Base-by-base conservation (phyloP, 2,113 vertebrate species). In the Pitta sordida region DNA sequence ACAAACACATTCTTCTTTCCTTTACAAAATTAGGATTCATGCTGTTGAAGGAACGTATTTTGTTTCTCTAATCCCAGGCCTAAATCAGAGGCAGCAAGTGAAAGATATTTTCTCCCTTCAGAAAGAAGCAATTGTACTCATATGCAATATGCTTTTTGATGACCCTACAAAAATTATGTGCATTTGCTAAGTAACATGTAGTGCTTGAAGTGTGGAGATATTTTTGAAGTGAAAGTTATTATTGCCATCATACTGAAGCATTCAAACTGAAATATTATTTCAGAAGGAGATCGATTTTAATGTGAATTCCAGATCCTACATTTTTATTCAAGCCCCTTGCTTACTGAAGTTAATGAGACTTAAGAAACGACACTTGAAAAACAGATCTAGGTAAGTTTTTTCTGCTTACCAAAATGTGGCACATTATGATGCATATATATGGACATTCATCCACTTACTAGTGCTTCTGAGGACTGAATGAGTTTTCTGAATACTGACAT, bases 61-160 rank as follows among this genome's bases (percentile, higher is more conserved):
- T 63, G 26, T 90, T 97, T 90, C 89, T 88, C 65, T 95, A 94
- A 96, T 94, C 62, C 85, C 34, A 69, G n/a, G 64, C 63, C 81
- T 77, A 77, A 93, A 3, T 82, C 34, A 87, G 69, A 91, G 37
- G 64, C 58, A 95, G 44, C 44, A 86, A 90, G 52, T n/a, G 74
- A 90, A 95, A 95, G 60, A 58, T 29, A 41, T 83, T 83, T 84
- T 88, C 56, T 65, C 44, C 69, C 59, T 88, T 81, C 84, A 92
- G 83, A 94, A 93, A 91, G 79, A 86, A 93, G 36, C 41, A 44
- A 77, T 81, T 96, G 73, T 95, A 69, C 51, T 92, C n/a, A 43
- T 44, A 43, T 62, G 60, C 43, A 93, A 64, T 75, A 67, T 29
- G 58, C 15, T 91, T 94, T 63, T 69, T 77, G 46, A 82, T 81